Conservation (phyloP, 1,140 invertebrate species). For the Kradibia gibbosae region DNA sequence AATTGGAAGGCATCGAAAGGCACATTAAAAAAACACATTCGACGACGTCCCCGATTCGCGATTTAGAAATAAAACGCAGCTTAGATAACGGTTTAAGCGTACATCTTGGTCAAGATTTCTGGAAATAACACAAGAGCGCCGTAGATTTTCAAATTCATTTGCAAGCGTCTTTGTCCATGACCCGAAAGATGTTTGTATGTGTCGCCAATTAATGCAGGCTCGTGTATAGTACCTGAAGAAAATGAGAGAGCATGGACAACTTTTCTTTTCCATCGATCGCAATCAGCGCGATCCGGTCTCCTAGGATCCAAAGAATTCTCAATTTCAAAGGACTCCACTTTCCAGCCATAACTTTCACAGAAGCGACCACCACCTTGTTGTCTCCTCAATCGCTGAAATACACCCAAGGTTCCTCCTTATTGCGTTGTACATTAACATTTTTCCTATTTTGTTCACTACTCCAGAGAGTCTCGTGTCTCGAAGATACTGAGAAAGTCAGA, state of each 20-base stretch:
- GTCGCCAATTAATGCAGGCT: conserved; percentile 21
- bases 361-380: background rate
- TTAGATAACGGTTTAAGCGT: background rate
- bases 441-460: background rate
- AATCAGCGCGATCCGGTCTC: background rate
- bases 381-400: background rate
- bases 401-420: background rate
- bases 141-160: background rate
- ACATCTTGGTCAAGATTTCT: background rate
- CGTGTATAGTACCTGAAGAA: conserved; percentile 16
- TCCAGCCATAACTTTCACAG: too few species aligned
- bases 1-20: too few species aligned
- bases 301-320: background rate
- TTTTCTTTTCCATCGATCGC: conserved; percentile 11
- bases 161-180: background rate
- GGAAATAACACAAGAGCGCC: background rate
- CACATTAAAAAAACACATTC: too few species aligned
- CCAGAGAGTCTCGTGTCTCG: background rate
- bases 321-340: background rate
- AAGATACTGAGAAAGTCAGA: background rate
- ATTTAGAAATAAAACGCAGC: too few species aligned
- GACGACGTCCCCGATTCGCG: too few species aligned
- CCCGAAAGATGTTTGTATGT: conserved; percentile 22
- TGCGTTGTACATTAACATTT: background rate
- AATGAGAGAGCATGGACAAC: background rate